Base-by-base conservation (phyloP, 2,113 vertebrate species). In the Cyprinodon brontotheroides region DNA sequence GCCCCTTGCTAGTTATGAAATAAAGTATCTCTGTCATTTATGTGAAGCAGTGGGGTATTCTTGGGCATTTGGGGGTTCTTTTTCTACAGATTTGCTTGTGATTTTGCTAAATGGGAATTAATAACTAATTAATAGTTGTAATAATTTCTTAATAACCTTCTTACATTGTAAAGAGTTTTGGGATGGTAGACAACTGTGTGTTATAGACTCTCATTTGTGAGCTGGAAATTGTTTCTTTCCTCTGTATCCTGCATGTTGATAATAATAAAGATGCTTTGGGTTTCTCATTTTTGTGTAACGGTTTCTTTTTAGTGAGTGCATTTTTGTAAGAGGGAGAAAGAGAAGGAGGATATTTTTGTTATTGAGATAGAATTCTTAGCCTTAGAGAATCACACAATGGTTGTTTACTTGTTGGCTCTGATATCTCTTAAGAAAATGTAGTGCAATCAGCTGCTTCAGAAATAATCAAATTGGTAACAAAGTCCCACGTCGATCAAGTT, bases 31-130 rank as follows among this genome's bases (percentile, higher is more conserved):
- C 82, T 92, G 91, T 91, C 92, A 93, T 93, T 91, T 86, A 63
- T 85, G 73, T 74, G 80, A 89, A 84, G 84, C 87, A 77, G 62
- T 57, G 79, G 81, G 82, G 84, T 81, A 70, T 84, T 74, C 66
- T 83, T 81, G 83, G 77, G 92, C 92, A 94, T 95, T 95, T 95
- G 91, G 80, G 90, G 85, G 95, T 97, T 98, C 93, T 95, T 94
- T 95, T 94, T 94, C 94, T 98, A 98, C 96, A 94, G 92, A 94
- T 95, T 96, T 96, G 94, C 96, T 96, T 96, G 93, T 95, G 92
- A 96, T 96, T 98, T 97, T 97, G 94, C 95, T 96, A 97, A 95
- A 96, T 97, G 83, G 78, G 95, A 87, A 84, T 70, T 14, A 83
- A 81, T 59, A 81, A 86, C 73, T 72, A 29, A 66, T 66, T 17